These are phyloP conservation scores for Maniola hyperantus DNA, from an alignment of 2,888 invertebrate species.

Conservation along the genomic window DNA sequence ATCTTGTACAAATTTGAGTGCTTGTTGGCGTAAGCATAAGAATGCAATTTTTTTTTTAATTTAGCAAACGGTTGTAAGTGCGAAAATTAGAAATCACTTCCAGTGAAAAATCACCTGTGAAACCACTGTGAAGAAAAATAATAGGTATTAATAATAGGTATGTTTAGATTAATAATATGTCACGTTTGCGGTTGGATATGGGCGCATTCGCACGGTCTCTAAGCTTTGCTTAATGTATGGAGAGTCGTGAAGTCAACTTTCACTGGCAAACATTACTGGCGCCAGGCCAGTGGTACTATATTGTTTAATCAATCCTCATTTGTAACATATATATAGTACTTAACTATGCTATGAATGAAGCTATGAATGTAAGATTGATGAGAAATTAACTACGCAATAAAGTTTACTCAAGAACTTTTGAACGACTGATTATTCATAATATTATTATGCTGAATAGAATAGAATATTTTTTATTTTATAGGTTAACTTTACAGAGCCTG, in stretches of 20 bases:
- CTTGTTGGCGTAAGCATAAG: too few species aligned
- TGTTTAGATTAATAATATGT: slow-evolving; percentile 47
- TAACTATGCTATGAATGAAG: background rate
- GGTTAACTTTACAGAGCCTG: too few species aligned
- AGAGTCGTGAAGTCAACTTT: slow-evolving; percentile 78
- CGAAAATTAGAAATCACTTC: too few species aligned
- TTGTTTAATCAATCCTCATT: slow-evolving; percentile 17
- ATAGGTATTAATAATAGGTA: too few species aligned
- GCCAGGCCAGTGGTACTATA: slow-evolving; percentile 46
- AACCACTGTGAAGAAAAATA: too few species aligned
- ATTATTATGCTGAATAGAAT: too few species aligned
- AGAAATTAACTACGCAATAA: background rate
- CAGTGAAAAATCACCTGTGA: too few species aligned
- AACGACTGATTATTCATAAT: too few species aligned
- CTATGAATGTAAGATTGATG: slow-evolving; percentile 1
- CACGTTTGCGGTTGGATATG: slow-evolving; percentile 48
- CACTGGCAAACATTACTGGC: slow-evolving; percentile 69
- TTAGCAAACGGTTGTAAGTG: too few species aligned
- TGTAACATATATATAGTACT: background rate
- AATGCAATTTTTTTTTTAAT: too few species aligned
- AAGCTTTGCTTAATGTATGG: slow-evolving; percentile 66
- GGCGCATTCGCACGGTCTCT: slow-evolving; percentile 71
- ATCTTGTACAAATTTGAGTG: too few species aligned
- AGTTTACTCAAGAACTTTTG: background rate
- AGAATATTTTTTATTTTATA: too few species aligned